Evolutionary conservation across 2,113 vertebrate species (phyloP).

Genomic region (Phodopus roborovskii): DNA sequence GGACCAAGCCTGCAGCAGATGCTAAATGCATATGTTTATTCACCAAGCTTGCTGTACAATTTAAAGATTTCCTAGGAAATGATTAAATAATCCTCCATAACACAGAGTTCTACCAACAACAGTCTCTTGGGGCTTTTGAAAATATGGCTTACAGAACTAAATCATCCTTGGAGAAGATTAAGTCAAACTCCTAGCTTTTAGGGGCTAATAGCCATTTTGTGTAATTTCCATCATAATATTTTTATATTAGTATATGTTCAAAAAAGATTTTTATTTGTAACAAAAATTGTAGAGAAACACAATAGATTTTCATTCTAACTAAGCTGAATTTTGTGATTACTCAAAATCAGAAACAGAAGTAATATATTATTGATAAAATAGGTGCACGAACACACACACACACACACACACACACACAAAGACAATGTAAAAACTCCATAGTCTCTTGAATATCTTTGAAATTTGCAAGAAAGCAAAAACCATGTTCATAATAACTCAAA

Average conservation of each 20-base stretch:
- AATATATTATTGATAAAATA: not conserved
- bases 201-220: not conserved
- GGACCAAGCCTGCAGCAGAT: not conserved
- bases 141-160: conserved; percentile 33
- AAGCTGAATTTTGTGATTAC: not conserved
- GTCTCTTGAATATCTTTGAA: not conserved
- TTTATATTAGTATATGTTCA: not conserved
- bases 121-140: not conserved
- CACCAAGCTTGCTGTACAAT: not conserved
- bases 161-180: conserved; percentile 6
- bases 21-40: conserved; percentile 42
- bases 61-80: not conserved
- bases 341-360: not conserved
- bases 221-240: not conserved
- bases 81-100: not conserved
- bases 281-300: not conserved
- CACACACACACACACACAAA: not conserved
- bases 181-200: not conserved
- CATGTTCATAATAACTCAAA: not conserved
- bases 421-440: not conserved
- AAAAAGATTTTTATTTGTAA: conserved; percentile 24
- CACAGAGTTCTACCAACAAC: not conserved
- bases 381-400: not conserved
- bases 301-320: not conserved
- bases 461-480: not conserved